phyloP scores from a whole-genome alignment of 2,797 vertebrate species.

The Crax fasciolata region DNA sequence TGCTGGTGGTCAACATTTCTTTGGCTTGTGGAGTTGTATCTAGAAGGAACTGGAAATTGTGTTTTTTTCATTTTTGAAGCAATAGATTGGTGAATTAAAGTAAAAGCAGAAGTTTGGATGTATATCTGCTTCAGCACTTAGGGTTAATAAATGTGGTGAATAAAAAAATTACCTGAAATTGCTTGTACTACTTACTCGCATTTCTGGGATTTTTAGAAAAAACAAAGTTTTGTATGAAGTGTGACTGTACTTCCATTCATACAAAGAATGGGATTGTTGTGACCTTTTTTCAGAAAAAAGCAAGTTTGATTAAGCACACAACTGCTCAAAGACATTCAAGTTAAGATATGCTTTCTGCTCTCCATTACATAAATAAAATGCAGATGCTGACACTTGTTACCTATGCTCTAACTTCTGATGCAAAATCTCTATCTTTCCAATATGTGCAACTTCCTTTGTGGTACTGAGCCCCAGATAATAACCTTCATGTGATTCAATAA shows the following conservation, averaged over 20 bases:
- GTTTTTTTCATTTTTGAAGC: background rate
- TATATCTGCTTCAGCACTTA: background rate
- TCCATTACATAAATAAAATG: background rate
- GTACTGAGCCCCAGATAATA: background rate
- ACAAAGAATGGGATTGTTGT: background rate
- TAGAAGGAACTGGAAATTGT: background rate
- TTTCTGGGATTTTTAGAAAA: background rate
- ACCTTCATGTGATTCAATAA: slow-evolving; percentile 1
- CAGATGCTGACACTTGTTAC: background rate
- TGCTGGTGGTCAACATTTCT: background rate
- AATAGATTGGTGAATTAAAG: background rate
- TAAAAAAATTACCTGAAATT: background rate
- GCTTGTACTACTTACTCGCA: background rate
- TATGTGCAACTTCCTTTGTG: background rate
- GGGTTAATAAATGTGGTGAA: background rate
- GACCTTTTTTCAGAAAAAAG: background rate
- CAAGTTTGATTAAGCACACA: background rate
- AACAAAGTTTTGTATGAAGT: background rate
- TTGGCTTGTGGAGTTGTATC: background rate
- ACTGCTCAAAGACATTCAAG: background rate
- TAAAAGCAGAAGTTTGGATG: background rate
- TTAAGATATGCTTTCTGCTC: background rate
- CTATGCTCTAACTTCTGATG: background rate
- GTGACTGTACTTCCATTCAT: slow-evolving; percentile 3
- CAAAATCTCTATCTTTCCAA: background rate